Evolutionary conservation across 2,888 invertebrate species (phyloP).

Genomic region (Electrophaes corylata): DNA sequence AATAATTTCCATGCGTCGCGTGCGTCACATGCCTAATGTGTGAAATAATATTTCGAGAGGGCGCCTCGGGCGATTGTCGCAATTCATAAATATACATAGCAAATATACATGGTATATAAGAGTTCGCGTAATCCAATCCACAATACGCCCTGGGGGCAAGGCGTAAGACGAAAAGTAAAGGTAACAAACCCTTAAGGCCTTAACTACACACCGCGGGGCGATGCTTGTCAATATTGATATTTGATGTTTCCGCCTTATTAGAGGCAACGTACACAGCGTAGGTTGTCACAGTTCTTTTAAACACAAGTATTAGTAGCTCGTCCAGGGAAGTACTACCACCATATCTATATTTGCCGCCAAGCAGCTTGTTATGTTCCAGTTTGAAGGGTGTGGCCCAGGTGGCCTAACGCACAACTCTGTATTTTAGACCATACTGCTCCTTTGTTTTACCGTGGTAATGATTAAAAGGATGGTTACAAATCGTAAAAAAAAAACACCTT

Average conservation of each 20-base stretch:
- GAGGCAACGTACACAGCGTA: neutral
- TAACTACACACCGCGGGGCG: constrained; percentile 6
- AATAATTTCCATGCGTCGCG: constrained; percentile 50
- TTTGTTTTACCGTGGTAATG: too few relatives aligned
- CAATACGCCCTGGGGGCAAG: constrained; percentile 36
- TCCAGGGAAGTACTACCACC: too few relatives aligned
- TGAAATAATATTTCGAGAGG: constrained; percentile 71
- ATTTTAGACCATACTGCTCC: too few relatives aligned
- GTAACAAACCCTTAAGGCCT: constrained; percentile 32
- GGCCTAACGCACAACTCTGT: too few relatives aligned
- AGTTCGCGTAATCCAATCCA: constrained; percentile 42
- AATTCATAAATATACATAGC: constrained; percentile 28
- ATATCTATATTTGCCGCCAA: too few relatives aligned
- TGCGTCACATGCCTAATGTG: constrained; percentile 63
- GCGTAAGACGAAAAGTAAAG: constrained; percentile 42
- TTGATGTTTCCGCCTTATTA: constrained; percentile 12
- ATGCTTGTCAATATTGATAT: constrained; percentile 4
- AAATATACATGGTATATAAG: constrained; percentile 21
- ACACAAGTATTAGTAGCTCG: too few relatives aligned
- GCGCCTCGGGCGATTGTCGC: constrained; percentile 59
- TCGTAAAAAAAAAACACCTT: too few relatives aligned
- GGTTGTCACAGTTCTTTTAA: neutral
- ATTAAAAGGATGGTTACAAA: too few relatives aligned
- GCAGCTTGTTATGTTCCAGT: too few relatives aligned
- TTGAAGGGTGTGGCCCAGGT: too few relatives aligned